Evolutionary conservation across 2,888 invertebrate genomes (phyloP), one percentile per base, ranked within the genome.

Genomic region (Caenorhabditis sp.): DNA sequence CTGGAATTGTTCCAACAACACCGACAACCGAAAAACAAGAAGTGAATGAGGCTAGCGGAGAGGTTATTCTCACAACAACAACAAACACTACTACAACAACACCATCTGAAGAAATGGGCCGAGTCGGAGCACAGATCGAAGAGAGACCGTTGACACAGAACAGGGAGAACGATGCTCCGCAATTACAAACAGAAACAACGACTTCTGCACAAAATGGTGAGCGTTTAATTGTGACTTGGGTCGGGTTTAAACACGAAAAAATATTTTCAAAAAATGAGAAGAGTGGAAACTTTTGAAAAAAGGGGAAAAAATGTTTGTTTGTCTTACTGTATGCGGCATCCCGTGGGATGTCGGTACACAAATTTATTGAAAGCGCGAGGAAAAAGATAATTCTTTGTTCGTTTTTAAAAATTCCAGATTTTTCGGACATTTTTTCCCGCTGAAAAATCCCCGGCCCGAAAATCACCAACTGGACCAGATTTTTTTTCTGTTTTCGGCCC

Each of bases 91-190:
- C 50, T 26, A 14, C 27, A 61, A 43, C 55, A 43, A n/a, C 27
- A 54, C 21, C 54, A 53, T 2, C 37, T 43, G 27, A 51, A 36
- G 2, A 2, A 6, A 21, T 19, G 31, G 57, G 19, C 1, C n/a
- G 19, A 3, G n/a, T 36, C 36, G 36, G 36, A 58, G 59, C 14
- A 27, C 55, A 27, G 0, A 51, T 58, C 3, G 71, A 71, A 27
- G 71, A 71, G 24, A 60, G 60, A 19, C 66, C 71, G 14, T 50
- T 71, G 64, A 71, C 71, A n/a, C 55, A 53, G 4, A 62, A 61
- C 23, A 59, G 49, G 26, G 59, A 31, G 14, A 14, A 37, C 17
- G 58, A 58, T 21, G 37, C 26, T 8, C 24, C 55, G 17, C 21
- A 17, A 26, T 10, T 17, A 53, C 53, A 23, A 6, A 21, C 50